Evolutionary conservation across 1,140 invertebrate genomes (phyloP), one percentile per base, ranked within the genome.

Genomic region (Drosophila hydei): DNA sequence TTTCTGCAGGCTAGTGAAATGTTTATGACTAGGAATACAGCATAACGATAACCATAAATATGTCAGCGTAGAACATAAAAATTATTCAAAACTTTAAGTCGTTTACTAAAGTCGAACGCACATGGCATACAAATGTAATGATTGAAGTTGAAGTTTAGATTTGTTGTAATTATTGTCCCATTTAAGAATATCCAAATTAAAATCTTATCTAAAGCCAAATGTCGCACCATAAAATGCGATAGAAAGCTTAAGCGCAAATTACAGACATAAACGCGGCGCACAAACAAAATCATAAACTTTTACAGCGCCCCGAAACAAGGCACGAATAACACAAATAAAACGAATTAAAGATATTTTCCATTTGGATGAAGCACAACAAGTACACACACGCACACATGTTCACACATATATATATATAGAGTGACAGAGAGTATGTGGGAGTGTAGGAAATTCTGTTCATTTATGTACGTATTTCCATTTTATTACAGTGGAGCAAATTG

Each of bases 401-500:
- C 30, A 21, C 30, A 36, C 9, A 45, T 8, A 3, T 12, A 23
- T 7, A 30, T n/a, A 30, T 4, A 4, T 6, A n/a, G 12, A 38
- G 12, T 0, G 12, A n/a, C 6, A 18, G 42, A 18, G 16, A 43
- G 14, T n/a, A n/a, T n/a, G n/a, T 4, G 25, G 5, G 25, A 27
- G 14, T n/a, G 19, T n/a, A 11, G 23, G 23, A 16, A 2, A 25
- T n/a, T 25, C 19, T 51, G 36, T 58, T 58, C 21, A 71, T 71
- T 65, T 48, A 45, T 65, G 48, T 56, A 38, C 71, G 74, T 76
- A 88, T 87, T 61, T 85, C 58, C 50, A 72, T 88, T 87, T 88
- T 72, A 87, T 87, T 87, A 89, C 74, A 91, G 91, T 91, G 91
- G 91, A 91, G 89, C 62, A 91, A 91, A 79, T 85, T 91, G 69